Base-by-base conservation (phyloP, 2,888 invertebrate genomes). In the Craniophora ligustri region DNA sequence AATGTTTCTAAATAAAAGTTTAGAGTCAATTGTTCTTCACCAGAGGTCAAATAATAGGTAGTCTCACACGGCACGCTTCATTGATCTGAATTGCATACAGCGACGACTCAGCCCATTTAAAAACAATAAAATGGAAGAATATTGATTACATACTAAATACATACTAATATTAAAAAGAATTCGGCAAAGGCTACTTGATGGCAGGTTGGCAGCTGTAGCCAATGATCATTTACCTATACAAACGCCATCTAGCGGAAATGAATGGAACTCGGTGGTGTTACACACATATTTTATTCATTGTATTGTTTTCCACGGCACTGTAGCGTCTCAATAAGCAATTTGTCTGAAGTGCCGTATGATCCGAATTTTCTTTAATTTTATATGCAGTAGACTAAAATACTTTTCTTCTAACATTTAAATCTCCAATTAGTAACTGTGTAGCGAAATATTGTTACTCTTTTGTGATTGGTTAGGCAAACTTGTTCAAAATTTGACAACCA, bases 51-150 rank as follows among this genome's bases (percentile, higher is more conserved):
- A n/a, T n/a, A 26, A 26, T n/a, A 26, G 5, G 34, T n/a, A n/a
- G n/a, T n/a, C n/a, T 59, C 66, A 65, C 30, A 65, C 65, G 59
- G 50, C 59, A 65, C 45, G 8, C 40, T 65, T 58, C 31, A 39
- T 42, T 44, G 59, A 65, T 61, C 35, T 34, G n/a, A 30, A 38
- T 13, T 41, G 30, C 14, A 31, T 31, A 18, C 34, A 5, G 42
- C 42, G 38, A 58, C 49, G 49, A 65, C 49, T 39, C 23, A 31
- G 49, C 49, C 49, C 48, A 8, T 32, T 31, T 13, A 11, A 48
- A 45, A 21, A 16, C 7, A 10, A 16, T 19, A 8, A 28, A 38
- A 34, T 32, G 15, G 10, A 7, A 15, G 3, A 16, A 47, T 18
- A 5, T 14, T 32, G 10, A 18, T 26, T 23, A 23, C 2, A 26